phyloP scores from a whole-genome alignment of 2,113 vertebrate species.

The Pygoscelis antarcticus region DNA sequence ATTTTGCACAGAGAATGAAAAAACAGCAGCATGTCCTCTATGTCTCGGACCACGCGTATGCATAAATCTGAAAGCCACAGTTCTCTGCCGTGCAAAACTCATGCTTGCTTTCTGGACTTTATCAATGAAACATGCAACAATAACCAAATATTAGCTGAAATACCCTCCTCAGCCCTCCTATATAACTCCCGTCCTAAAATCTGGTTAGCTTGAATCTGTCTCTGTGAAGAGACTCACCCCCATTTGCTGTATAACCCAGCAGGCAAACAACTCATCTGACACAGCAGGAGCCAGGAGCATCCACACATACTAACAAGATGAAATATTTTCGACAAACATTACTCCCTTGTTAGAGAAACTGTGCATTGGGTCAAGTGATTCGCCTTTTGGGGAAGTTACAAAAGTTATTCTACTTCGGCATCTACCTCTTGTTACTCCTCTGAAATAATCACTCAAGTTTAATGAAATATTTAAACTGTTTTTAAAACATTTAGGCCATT shows the following conservation, averaged over 20 bases:
- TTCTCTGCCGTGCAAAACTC: not conserved
- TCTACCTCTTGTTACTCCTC: not conserved
- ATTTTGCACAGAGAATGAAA: not conserved
- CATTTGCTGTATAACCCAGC: not conserved
- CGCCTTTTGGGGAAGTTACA: not conserved
- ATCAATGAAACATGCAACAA: not conserved
- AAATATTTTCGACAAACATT: not conserved
- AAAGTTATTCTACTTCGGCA: not conserved
- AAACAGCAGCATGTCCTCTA: not conserved
- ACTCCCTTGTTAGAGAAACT: not conserved
- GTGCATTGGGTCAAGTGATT: not conserved
- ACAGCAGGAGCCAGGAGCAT: not conserved
- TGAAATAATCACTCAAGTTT: not conserved
- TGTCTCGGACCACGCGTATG: too few relatives aligned
- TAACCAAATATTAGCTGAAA: not conserved
- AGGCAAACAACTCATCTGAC: not conserved
- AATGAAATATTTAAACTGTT: slow-evolving; percentile 45
- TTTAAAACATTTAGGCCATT: slow-evolving; percentile 1
- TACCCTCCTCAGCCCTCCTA: not conserved
- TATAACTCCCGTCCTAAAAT: not conserved
- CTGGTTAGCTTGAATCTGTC: not conserved
- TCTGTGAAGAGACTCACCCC: not conserved
- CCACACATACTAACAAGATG: not conserved
- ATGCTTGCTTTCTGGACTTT: not conserved
- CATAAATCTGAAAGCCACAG: not conserved